phyloP scores from a whole-genome alignment of 2,888 invertebrate genomes.

The Chesias legatella region DNA sequence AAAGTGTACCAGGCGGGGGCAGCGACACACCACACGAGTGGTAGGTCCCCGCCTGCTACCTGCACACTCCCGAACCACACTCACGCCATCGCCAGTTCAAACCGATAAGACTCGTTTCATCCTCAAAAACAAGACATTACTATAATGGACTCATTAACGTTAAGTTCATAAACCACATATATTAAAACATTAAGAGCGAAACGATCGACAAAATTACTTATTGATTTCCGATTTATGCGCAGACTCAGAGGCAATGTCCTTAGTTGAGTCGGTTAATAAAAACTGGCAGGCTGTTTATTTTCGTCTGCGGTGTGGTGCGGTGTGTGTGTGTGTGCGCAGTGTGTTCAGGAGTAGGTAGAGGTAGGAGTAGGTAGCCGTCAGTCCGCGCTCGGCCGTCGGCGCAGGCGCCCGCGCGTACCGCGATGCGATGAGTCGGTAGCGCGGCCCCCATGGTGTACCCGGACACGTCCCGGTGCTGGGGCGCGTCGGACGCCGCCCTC shows the following conservation, averaged over 20 bases:
- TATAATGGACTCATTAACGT: constrained; percentile 12
- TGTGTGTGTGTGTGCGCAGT: constrained; percentile 20
- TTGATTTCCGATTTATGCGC: constrained; percentile 31
- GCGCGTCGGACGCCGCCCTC: constrained; percentile 82
- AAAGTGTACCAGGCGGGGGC: constrained; percentile 65
- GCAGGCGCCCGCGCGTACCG: constrained; percentile 64
- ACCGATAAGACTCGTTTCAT: constrained; percentile 1
- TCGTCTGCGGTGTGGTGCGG: too few relatives aligned
- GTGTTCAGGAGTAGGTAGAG: constrained; percentile 17
- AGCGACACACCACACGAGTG: constrained; percentile 22
- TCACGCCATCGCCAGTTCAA: background rate
- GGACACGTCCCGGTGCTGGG: constrained; percentile 80
- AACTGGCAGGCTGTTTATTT: constrained; percentile 35
- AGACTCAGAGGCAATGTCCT: constrained; percentile 35
- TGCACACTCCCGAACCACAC: background rate
- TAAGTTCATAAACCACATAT: constrained; percentile 23
- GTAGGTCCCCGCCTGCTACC: background rate
- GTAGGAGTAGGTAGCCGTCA: constrained; percentile 36
- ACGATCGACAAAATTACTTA: constrained; percentile 24
- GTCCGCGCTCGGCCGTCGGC: constrained; percentile 71
- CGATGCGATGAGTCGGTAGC: constrained; percentile 59
- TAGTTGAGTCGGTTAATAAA: constrained; percentile 32
- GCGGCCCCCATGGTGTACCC: constrained; percentile 82
- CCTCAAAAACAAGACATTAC: constrained; percentile 4
- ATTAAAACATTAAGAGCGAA: constrained; percentile 22